phyloP scores from a whole-genome alignment of 1,140 invertebrate species.

The Campodea augens region DNA sequence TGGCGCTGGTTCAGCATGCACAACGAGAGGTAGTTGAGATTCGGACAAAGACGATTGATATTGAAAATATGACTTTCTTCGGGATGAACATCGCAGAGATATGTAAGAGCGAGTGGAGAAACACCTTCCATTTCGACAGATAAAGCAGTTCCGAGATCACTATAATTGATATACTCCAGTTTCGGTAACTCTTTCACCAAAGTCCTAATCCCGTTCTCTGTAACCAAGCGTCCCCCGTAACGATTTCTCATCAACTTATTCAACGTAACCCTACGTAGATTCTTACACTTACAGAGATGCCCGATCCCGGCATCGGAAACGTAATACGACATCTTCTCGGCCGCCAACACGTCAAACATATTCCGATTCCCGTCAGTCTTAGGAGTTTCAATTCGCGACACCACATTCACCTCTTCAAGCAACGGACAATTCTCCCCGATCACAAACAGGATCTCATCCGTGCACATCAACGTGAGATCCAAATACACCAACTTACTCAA shows the following conservation, averaged over 20 bases:
- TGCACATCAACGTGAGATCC: slow-evolving; percentile 29
- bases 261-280: slow-evolving; percentile 13
- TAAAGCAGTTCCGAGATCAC: slow-evolving; percentile 13
- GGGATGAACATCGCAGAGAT: neutral
- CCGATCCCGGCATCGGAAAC: slow-evolving; percentile 14
- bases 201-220: slow-evolving; percentile 11
- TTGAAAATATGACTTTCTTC: neutral
- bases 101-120: neutral
- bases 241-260: slow-evolving; percentile 11
- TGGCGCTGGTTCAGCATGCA: neutral
- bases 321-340: slow-evolving; percentile 18
- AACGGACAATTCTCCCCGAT: slow-evolving; percentile 25
- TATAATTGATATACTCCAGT: slow-evolving; percentile 13
- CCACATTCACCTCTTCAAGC: slow-evolving; percentile 29
- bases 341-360: slow-evolving; percentile 23
- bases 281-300: slow-evolving; percentile 11
- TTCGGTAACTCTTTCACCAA: slow-evolving; percentile 11
- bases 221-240: slow-evolving; percentile 11
- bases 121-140: neutral
- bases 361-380: slow-evolving; percentile 13
- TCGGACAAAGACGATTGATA: neutral
- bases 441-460: slow-evolving; percentile 31
- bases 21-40: neutral
- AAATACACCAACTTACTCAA: slow-evolving; percentile 25
- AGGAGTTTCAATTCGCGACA: slow-evolving; percentile 27